Evolutionary conservation across 1,140 invertebrate species (phyloP).

Genomic region (Drosophila seguyi): DNA sequence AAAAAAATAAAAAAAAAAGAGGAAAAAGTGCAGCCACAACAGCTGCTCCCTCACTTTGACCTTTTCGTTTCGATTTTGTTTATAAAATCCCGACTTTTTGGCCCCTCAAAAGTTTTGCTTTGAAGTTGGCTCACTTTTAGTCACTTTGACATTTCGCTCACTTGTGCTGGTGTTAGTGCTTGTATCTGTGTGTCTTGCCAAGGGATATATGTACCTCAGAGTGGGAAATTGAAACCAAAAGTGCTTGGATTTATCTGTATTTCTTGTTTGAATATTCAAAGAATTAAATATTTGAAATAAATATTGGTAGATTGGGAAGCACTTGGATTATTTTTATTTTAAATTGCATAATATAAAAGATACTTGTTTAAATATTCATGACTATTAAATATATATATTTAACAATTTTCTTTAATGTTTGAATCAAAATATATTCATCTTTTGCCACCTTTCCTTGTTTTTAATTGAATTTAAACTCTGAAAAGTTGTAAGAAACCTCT

Average conservation of each 20-base stretch:
- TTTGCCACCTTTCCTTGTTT: not conserved
- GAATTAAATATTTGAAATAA: too few relatives aligned
- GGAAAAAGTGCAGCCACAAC: slow-evolving; percentile 18
- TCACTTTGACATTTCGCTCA: slow-evolving; percentile 40
- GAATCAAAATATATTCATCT: not conserved
- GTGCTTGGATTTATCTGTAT: too few relatives aligned
- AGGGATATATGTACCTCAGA: not conserved
- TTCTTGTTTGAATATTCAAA: too few relatives aligned
- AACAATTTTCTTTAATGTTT: not conserved
- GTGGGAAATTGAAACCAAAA: not conserved
- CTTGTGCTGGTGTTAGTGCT: slow-evolving; percentile 4
- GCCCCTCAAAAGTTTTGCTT: slow-evolving; percentile 17
- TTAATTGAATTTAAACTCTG: not conserved
- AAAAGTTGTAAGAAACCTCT: not conserved
- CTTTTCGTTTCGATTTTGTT: slow-evolving; percentile 53
- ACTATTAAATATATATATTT: not conserved
- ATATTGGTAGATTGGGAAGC: too few relatives aligned
- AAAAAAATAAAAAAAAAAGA: not conserved
- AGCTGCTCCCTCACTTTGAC: slow-evolving; percentile 43
- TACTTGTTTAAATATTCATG: not conserved
- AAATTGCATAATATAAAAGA: not conserved
- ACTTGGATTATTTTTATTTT: too few relatives aligned
- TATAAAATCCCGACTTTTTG: slow-evolving; percentile 42
- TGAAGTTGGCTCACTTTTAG: slow-evolving; percentile 32
- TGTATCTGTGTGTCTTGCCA: slow-evolving; percentile 11